Percentiles rank a stretch among this genome's conserved stretches.
These are phyloP conservation scores for Ormia ochracea DNA, from an alignment of 2,888 invertebrate species.

Conservation along the genomic window DNA sequence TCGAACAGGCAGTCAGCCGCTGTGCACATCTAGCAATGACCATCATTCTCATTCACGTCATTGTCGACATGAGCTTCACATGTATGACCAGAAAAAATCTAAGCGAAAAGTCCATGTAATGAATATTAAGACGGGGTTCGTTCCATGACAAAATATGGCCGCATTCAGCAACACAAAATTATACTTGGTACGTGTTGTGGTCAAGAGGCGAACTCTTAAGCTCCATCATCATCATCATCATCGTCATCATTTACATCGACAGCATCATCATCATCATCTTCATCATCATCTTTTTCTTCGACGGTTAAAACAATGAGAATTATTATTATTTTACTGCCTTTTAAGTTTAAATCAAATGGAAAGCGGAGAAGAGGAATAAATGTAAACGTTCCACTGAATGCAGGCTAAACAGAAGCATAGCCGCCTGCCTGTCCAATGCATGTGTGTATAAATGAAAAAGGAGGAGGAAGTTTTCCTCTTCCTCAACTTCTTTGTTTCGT, in stretches of 20 bases:
- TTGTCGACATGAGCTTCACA: slow-evolving; percentile 37
- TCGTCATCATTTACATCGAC: background rate
- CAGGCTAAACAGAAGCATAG: slow-evolving; percentile 57
- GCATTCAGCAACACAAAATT: slow-evolving; percentile 31
- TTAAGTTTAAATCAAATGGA: background rate
- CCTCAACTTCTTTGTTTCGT: background rate
- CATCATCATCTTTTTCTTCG: background rate
- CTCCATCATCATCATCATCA: slow-evolving; percentile 26
- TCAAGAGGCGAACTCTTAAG: slow-evolving; percentile 64
- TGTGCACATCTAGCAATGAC: slow-evolving; percentile 54
- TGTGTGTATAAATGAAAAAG: slow-evolving; percentile 19
- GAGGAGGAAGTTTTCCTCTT: slow-evolving; percentile 44
- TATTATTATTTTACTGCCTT: background rate
- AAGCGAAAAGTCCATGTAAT: slow-evolving; percentile 41
- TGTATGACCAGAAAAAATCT: slow-evolving; percentile 46
- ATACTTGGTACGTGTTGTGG: slow-evolving; percentile 70
- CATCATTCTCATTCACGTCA: slow-evolving; percentile 56
- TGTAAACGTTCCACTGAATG: slow-evolving; percentile 3
- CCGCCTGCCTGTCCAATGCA: slow-evolving; percentile 35
- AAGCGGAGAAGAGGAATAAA: no score
- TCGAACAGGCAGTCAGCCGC: background rate
- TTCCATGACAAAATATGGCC: slow-evolving; percentile 58
- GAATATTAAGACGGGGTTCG: slow-evolving; percentile 65
- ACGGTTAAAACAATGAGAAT: slow-evolving; percentile 34
- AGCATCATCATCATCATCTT: slow-evolving; percentile 34